A percentile compares a stretch with the other conserved stretches of the same genome.
These are phyloP conservation scores for Neotoma lepida DNA, from an alignment of 2,113 vertebrate species.

Conservation along the genomic window DNA sequence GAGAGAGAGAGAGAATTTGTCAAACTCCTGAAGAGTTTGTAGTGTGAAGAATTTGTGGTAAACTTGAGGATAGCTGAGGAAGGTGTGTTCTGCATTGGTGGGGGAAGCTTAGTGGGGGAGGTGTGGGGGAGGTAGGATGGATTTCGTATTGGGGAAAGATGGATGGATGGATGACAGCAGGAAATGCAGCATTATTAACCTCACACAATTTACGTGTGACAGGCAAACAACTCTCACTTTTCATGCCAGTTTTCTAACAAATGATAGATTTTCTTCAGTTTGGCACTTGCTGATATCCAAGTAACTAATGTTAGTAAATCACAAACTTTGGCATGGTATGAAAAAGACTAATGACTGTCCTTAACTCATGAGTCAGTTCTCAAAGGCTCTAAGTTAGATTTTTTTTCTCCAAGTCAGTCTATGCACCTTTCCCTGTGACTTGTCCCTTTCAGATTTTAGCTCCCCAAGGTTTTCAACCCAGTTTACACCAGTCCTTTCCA, in stretches of 20 bases:
- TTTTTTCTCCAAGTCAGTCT: fast-evolving
- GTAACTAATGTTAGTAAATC: background rate
- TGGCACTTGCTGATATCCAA: background rate
- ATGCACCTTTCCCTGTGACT: fast-evolving
- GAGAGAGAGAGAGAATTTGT: background rate
- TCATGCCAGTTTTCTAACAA: background rate
- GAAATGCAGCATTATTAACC: fast-evolving
- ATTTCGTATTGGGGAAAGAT: too few species aligned
- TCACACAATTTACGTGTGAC: background rate
- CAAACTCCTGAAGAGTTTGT: background rate
- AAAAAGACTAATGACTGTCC: background rate
- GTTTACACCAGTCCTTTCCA: background rate
- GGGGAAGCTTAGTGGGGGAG: too few species aligned
- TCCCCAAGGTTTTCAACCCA: background rate
- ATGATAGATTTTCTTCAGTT: background rate
- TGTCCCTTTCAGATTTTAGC: background rate
- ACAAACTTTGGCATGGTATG: background rate
- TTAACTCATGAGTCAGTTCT: too few species aligned
- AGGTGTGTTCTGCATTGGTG: fast-evolving
- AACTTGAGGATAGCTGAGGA: too few species aligned
- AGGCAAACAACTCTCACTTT: background rate
- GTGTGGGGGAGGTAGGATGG: fast-evolving
- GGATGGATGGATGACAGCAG: fast-evolving
- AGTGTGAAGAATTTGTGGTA: background rate
- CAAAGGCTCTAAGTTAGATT: fast-evolving